Conservation (phyloP, 2,797 vertebrate species). For the Smutsia temminckii region DNA sequence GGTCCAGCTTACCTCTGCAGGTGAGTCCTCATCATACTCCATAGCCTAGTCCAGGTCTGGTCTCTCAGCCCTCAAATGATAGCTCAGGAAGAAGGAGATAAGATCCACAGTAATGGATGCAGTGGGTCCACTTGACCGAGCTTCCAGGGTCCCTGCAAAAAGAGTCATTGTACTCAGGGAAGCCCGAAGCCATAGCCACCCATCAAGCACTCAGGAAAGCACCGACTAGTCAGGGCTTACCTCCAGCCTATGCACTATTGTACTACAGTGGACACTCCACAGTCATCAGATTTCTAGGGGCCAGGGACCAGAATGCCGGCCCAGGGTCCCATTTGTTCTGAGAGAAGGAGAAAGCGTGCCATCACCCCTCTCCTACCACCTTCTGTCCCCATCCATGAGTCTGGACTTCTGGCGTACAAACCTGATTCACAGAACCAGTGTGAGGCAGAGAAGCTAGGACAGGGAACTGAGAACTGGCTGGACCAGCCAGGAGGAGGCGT, state of each 20-base stretch:
- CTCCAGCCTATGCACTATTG: background rate
- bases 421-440: no score
- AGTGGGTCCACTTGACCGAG: background rate
- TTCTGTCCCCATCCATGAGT: background rate
- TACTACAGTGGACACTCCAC: background rate
- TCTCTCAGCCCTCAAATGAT: background rate
- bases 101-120: background rate
- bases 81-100: background rate
- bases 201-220: background rate
- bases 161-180: background rate
- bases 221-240: background rate
- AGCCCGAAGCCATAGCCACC: background rate
- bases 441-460: background rate
- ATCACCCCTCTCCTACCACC: background rate
- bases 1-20: background rate
- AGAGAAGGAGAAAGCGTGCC: background rate
- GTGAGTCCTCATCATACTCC: background rate
- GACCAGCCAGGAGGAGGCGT: background rate
- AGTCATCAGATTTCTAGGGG: background rate
- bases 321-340: background rate
- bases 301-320: background rate
- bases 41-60: background rate
- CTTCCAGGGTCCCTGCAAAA: background rate
- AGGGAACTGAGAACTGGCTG: background rate
- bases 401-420: background rate